Evolutionary conservation across 2,888 invertebrate genomes (phyloP), one percentile per base, ranked within the genome.

Genomic region (Lepidonotus clava): DNA sequence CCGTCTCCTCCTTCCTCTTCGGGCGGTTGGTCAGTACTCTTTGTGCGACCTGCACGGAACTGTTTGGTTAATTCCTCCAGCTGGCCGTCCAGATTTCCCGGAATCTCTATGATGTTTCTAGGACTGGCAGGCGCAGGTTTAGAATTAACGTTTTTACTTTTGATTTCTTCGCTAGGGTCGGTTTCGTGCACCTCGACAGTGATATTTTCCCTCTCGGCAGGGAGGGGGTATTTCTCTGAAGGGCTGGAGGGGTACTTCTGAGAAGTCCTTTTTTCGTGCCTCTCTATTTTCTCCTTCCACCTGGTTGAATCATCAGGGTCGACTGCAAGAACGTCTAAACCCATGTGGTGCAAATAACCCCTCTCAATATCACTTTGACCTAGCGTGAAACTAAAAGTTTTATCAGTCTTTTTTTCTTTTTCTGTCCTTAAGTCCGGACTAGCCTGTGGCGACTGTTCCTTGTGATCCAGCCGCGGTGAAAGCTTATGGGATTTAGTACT

Each of bases 321-420:
- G 34, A 71, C 71, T 4, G 34, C 38, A 18, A 71, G 71, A 36
- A 71, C 71, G 18, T 71, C 71, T 21, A 71, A 38, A 18, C 71
- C 71, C 71, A 71, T 71, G 38, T 71, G 71, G n/a, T 71, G 71
- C 36, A 71, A 18, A n/a, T 71, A 71, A 0, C 71, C 71, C 8
- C 71, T 34, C 38, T 71, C 71, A 71, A 71, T 71, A n/a, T 71
- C 71, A 36, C 71, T 71, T 34, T 71, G 36, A 1, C 71, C 71
- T n/a, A 71, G n/a, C 18, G 71, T 71, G 24, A 71, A 71, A 24
- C 71, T 38, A 38, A 71, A 71, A n/a, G 18, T 34, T 38, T 71
- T 71, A 71, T 71, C 71, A 1, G 71, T 71, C 38, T 71, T 71
- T 38, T 71, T 71, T 71, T 71, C 71, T 38, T 71, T 71, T 71